Conservation (phyloP, 2,797 vertebrate species). For the Acanthurus lineatus region DNA sequence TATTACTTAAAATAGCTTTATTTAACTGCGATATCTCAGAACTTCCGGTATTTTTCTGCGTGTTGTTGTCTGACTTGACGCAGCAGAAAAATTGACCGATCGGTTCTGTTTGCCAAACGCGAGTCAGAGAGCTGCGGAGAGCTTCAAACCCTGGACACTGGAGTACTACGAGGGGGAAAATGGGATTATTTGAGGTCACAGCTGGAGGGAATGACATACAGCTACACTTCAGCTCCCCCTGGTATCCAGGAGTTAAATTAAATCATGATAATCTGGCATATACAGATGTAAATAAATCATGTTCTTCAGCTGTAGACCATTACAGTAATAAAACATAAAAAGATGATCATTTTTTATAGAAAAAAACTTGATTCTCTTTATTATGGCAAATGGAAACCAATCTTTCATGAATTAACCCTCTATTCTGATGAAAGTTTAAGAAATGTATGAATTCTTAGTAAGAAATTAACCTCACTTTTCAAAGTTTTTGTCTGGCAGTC, state of each 20-base stretch:
- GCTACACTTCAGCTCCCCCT: background rate
- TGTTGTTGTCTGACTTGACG: slow-evolving; percentile 21
- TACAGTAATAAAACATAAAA: background rate
- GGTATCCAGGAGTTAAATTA: background rate
- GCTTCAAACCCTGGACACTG: slow-evolving; percentile 72
- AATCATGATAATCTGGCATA: background rate
- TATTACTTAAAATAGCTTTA: slow-evolving; percentile 20
- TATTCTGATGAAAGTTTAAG: background rate
- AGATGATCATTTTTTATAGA: background rate
- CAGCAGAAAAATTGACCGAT: slow-evolving; percentile 35
- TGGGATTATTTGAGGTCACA: slow-evolving; percentile 33
- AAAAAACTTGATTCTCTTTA: background rate
- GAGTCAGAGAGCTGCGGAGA: slow-evolving; percentile 39
- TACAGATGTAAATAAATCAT: background rate
- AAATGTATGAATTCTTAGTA: background rate
- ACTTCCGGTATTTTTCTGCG: slow-evolving; percentile 22
- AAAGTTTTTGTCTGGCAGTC: background rate
- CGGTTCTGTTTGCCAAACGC: slow-evolving; percentile 28
- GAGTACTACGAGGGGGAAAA: slow-evolving; percentile 4
- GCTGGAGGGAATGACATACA: slow-evolving; percentile 14
- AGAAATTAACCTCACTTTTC: background rate
- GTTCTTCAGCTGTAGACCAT: background rate
- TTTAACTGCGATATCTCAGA: background rate
- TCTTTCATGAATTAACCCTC: background rate
- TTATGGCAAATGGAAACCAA: background rate